A percentile compares a stretch with the other conserved stretches of the same genome.
Evolutionary conservation across 2,888 invertebrate species (phyloP).

Genomic region (Nezara viridula): DNA sequence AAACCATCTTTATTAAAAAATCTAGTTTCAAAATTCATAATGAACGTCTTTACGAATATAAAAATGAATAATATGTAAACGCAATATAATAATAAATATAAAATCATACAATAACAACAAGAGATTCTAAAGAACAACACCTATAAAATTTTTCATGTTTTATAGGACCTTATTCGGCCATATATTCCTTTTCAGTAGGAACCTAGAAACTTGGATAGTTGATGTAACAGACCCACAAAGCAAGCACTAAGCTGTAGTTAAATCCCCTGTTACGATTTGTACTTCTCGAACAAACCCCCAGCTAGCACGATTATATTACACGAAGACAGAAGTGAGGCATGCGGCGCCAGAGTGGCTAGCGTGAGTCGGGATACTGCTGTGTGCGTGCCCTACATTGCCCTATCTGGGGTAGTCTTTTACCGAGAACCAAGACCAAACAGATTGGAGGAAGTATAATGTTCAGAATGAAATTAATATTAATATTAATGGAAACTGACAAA

Average conservation of each 20-base stretch:
- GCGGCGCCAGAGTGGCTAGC: conserved; percentile 9
- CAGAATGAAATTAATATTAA: no score
- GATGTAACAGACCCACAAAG: no score
- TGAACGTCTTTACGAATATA: no score
- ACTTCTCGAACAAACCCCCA: not conserved
- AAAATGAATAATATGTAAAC: no score
- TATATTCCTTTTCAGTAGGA: no score
- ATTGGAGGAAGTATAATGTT: not conserved
- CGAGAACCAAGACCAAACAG: not conserved
- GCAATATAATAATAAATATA: no score
- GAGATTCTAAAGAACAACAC: no score
- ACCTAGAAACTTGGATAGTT: not conserved
- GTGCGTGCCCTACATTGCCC: not conserved
- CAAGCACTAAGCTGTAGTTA: not conserved
- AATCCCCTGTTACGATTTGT: not conserved
- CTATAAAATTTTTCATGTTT: no score
- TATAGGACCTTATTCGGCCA: no score
- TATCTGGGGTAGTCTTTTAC: not conserved
- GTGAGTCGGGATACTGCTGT: not conserved
- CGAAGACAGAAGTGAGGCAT: not conserved
- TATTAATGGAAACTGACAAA: not conserved
- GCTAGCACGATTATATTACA: not conserved
- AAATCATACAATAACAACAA: no score
- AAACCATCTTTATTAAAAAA: no score
- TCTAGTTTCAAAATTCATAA: no score